Base-by-base conservation (phyloP, 2,888 invertebrate genomes). In the Machimus rusticus region DNA sequence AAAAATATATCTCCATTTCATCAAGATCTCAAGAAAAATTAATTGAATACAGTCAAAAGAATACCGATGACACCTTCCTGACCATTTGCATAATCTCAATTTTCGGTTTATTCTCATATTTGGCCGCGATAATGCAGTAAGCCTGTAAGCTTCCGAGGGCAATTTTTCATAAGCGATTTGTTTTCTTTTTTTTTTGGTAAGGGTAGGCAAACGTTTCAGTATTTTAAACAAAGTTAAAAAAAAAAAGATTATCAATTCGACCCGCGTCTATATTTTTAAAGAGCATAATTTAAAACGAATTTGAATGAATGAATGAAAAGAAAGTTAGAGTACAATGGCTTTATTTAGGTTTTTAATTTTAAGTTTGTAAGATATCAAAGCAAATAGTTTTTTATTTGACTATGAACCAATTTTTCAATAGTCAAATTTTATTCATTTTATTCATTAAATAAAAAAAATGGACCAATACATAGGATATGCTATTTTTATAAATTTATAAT, bases 31-130 rank as follows among this genome's bases (percentile, higher is more conserved):
- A 28, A 66, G 66, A 66, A 23, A 66, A 28, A 23, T 66, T 34
- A 76, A 76, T 76, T 51, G 51, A 16, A 76, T 34, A n/a, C 34
- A n/a, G 74, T 31, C 74, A 74, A 31, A 74, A 74, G 16, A 74
- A 74, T 74, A 31, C 76, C 34, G 76, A 76, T 76, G 76, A 76
- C 76, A 76, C 76, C 76, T 76, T 76, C 66, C 66, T 66, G 76
- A 14, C 14, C 1, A 76, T 76, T 76, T 34, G 37, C 76, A 76
- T 76, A 76, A 76, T 76, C 66, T 66, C 9, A 66, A 66, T 66
- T 66, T 66, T 66, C 66, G 2, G 23, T 28, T 12, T 66, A 66
- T 66, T 66, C 66, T 66, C 19, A 31, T n/a, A 76, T 76, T 46
- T 76, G 28, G 37, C 37, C 76, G 76, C 34, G 37, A 76, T 74